Evolutionary conservation across 2,888 invertebrate genomes (phyloP).

Genomic region (Machimus atricapillus): DNA sequence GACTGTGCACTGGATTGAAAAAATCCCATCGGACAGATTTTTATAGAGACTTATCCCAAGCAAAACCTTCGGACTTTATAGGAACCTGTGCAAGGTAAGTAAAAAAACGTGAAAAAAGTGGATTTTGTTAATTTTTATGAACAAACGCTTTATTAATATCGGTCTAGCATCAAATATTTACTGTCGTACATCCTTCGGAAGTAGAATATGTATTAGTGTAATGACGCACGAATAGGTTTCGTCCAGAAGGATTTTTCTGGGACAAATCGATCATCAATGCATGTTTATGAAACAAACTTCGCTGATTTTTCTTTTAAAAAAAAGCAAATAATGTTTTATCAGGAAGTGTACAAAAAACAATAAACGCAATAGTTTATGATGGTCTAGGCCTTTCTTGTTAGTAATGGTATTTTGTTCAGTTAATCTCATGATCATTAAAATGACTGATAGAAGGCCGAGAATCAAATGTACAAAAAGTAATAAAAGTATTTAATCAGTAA

Average conservation of each 20-base stretch:
- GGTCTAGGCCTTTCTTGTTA: no score
- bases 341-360: no score
- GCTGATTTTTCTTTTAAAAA: neutral
- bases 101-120: neutral
- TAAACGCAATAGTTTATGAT: no score
- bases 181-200: neutral
- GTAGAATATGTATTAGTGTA: neutral
- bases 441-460: no score
- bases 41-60: constrained; percentile 95
- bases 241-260: neutral
- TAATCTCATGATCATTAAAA: no score
- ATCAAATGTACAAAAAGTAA: no score
- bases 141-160: neutral
- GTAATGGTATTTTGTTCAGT: no score
- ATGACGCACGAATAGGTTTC: neutral
- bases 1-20: constrained; percentile 97
- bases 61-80: constrained; percentile 93
- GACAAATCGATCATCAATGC: neutral
- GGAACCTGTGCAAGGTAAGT: constrained; percentile 62
- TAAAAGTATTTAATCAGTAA: no score
- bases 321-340: no score
- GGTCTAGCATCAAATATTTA: neutral
- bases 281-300: neutral
- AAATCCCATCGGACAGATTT: constrained; percentile 99
- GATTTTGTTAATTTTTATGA: no score